These are phyloP conservation scores for Cossypha caffra DNA, from an alignment of 2,797 vertebrate genomes.

Conservation along the genomic window DNA sequence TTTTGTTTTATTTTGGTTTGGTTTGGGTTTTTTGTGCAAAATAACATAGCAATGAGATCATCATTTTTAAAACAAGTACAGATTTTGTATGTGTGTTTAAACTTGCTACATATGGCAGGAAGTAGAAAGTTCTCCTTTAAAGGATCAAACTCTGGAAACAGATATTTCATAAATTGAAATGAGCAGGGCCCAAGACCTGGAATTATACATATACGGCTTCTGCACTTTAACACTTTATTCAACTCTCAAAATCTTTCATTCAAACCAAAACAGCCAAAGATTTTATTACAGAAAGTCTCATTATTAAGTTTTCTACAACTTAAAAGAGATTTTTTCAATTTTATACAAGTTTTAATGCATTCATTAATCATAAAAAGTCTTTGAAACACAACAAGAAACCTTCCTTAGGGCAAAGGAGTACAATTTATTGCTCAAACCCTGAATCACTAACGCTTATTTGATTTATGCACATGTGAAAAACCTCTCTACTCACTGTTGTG, in stretches of 20 bases:
- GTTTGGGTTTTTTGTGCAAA: not conserved
- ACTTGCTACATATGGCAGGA: not conserved
- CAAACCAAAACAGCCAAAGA: not conserved
- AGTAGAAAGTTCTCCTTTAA: not conserved
- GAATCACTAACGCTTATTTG: not conserved
- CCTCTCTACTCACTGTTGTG: not conserved
- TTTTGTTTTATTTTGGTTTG: not conserved
- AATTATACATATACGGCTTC: not conserved
- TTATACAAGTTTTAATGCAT: not conserved
- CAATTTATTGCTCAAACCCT: not conserved
- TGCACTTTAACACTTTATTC: not conserved
- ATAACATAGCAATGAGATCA: not conserved
- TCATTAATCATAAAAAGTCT: not conserved
- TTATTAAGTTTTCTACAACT: not conserved
- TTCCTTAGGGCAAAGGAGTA: not conserved
- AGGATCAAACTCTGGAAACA: not conserved
- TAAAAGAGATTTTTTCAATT: not conserved
- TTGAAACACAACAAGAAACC: not conserved
- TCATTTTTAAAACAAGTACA: not conserved
- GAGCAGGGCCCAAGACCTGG: not conserved
- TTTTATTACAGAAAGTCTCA: not conserved
- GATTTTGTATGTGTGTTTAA: not conserved
- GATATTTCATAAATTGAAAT: not conserved
- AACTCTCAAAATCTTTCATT: not conserved
- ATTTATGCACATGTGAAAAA: not conserved